Evolutionary conservation across 1,140 invertebrate genomes (phyloP).

Genomic region (Heliconius nattereri): DNA sequence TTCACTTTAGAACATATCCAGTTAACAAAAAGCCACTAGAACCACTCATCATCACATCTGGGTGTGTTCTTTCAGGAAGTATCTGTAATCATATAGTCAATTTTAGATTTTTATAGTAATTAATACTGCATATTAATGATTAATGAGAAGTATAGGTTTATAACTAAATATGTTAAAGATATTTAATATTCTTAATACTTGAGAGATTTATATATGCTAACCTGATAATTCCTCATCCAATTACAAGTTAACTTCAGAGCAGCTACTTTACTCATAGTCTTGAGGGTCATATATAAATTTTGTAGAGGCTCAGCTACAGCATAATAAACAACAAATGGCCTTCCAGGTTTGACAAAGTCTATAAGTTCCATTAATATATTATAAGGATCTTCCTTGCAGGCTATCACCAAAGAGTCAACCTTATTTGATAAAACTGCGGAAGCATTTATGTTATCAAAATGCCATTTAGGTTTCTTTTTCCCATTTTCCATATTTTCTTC

Average conservation of each 20-base stretch:
- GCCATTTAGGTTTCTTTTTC: constrained; percentile 84
- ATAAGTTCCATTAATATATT: constrained; percentile 89
- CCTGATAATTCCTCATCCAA: constrained; percentile 95
- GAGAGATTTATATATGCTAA: constrained; percentile 60
- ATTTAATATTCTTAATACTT: neutral
- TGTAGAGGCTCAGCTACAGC: constrained; percentile 90
- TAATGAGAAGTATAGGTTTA: too few species aligned
- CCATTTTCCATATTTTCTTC: constrained; percentile 33
- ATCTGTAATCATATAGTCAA: constrained; percentile 62
- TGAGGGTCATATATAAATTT: constrained; percentile 89
- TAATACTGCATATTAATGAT: neutral
- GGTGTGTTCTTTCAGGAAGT: constrained; percentile 76
- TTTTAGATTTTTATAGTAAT: neutral
- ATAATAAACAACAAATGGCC: constrained; percentile 93
- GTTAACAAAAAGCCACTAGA: constrained; percentile 75
- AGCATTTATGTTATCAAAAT: constrained; percentile 84
- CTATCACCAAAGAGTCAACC: constrained; percentile 90
- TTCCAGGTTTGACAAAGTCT: constrained; percentile 87
- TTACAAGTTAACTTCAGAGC: constrained; percentile 91
- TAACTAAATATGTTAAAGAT: too few species aligned
- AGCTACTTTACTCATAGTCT: constrained; percentile 85
- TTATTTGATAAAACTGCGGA: constrained; percentile 81
- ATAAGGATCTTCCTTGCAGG: constrained; percentile 91
- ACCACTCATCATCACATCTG: constrained; percentile 76
- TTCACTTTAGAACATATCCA: constrained; percentile 74